Conservation (phyloP, 2,113 vertebrate species). For the Diglossa brunneiventris region DNA sequence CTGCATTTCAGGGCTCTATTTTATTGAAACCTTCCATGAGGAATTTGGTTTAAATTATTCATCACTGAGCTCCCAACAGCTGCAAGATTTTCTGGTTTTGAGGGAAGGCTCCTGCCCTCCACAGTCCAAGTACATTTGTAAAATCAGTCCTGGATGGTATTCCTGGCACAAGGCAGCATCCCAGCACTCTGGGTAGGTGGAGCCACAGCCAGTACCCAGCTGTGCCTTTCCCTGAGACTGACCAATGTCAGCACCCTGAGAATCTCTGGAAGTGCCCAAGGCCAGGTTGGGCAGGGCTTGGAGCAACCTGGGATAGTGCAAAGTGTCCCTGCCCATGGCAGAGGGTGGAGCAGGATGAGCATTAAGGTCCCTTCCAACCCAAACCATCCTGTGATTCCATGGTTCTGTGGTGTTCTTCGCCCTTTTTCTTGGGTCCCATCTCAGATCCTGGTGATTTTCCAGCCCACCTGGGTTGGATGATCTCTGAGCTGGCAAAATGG, state of each 20-base stretch:
- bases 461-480: background rate
- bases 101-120: slow-evolving; percentile 40
- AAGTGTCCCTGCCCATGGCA: background rate
- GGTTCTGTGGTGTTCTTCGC: background rate
- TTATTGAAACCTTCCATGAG: slow-evolving; percentile 47
- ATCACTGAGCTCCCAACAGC: slow-evolving; percentile 44
- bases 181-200: background rate
- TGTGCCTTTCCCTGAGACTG: slow-evolving; percentile 3
- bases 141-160: slow-evolving; percentile 1
- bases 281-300: background rate
- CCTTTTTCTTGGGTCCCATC: background rate
- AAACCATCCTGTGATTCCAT: background rate
- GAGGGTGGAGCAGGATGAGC: background rate
- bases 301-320: background rate
- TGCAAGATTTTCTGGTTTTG: slow-evolving; percentile 30
- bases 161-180: background rate
- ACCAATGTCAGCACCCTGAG: background rate
- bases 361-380: background rate
- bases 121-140: background rate
- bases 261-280: background rate
- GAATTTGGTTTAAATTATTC: slow-evolving; percentile 62
- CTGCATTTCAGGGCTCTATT: slow-evolving; percentile 29
- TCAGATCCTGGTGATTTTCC: background rate
- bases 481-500: background rate
- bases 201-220: background rate